Evolutionary conservation across 2,797 vertebrate species (phyloP), one percentile per base, ranked within the genome.

Genomic region (Bothrops alternatus): DNA sequence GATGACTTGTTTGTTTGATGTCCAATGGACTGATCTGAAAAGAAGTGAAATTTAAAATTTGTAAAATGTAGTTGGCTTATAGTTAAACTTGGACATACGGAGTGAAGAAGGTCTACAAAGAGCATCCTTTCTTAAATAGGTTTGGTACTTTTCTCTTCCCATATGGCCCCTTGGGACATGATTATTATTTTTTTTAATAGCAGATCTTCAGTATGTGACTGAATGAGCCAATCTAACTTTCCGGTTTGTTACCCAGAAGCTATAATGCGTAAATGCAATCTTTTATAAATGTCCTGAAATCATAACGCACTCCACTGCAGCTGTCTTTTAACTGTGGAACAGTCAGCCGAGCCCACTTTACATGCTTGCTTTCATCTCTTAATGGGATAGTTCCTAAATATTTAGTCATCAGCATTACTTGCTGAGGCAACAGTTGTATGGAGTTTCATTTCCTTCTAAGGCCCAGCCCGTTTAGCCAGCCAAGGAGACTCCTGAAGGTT

Each of bases 321-420:
- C 89, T 93, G 86, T 61, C 93, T 92, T 57, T 32, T 91, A 73
- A 55, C 53, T 91, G 91, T 65, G 47, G 86, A 85, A 93, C 23
- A 73, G 32, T 58, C 20, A 0, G 60, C 90, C 91, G 78, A 65
- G 47, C 18, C 60, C 50, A 89, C 56, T 91, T 88, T 50, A 60
- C 92, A 42, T 69, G 63, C 56, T 91, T 60, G 37, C 93, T 63
- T 58, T 93, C 37, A 87, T 91, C 91, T 93, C 88, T 92, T 60
- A 92, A 73, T 95, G 86, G 26, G 50, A 6, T 56, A 88, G 85
- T 95, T 96, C 63, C 95, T 94, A 93, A 96, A 93, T 95, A 32
- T 47, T 92, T 90, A 53, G n/a, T 87, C 93, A 58, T 61, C 94
- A 92, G 57, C 90, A 28, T 92, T 86, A 58, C 37, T 3, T 1